phyloP scores from a whole-genome alignment of 2,113 vertebrate species.

The Hypanus sabinus region DNA sequence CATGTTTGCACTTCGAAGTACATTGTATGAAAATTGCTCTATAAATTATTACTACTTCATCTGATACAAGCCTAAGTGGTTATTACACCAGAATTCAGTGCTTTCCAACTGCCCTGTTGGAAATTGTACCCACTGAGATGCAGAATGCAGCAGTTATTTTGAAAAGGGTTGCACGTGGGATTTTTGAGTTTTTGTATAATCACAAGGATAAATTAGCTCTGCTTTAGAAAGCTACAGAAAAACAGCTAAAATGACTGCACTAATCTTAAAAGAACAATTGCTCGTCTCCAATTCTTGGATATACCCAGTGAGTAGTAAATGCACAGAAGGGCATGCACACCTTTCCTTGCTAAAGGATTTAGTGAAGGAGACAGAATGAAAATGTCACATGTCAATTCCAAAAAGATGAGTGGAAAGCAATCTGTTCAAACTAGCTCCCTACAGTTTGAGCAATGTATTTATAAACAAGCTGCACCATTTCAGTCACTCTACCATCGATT shows the following conservation, averaged over 20 bases:
- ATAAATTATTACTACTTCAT: too few relatives aligned
- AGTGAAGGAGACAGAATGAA: too few relatives aligned
- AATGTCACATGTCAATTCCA: too few relatives aligned
- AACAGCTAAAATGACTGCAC: background rate
- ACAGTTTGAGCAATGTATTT: background rate
- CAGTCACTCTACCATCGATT: background rate
- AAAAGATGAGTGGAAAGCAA: too few relatives aligned
- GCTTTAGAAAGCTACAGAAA: background rate
- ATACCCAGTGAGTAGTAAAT: background rate
- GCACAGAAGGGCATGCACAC: background rate
- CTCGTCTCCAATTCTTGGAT: background rate
- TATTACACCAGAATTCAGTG: too few relatives aligned
- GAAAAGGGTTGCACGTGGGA: background rate
- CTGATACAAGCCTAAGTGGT: too few relatives aligned
- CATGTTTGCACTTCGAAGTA: too few relatives aligned
- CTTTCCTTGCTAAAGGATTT: too few relatives aligned
- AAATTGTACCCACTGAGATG: too few relatives aligned
- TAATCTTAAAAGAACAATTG: background rate
- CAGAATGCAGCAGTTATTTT: background rate
- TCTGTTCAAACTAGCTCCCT: too few relatives aligned
- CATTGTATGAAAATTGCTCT: too few relatives aligned
- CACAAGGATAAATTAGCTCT: background rate
- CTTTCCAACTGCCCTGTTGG: too few relatives aligned
- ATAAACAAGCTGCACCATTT: background rate
- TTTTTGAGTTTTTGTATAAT: background rate